Evolutionary conservation across 1,140 invertebrate species (phyloP).

Genomic region (Brachionus paranguensis): DNA sequence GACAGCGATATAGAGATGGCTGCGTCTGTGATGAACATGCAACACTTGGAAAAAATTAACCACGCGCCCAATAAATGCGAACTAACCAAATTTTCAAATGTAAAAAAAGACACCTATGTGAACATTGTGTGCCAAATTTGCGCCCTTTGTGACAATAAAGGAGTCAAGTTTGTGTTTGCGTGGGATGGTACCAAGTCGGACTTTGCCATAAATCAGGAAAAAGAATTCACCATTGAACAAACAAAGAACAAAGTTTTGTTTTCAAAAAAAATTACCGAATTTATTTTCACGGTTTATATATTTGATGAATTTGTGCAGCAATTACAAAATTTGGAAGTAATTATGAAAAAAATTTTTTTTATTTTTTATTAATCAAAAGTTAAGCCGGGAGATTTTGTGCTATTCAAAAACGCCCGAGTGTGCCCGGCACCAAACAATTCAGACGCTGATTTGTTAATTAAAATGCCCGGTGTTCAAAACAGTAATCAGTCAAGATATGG

Average conservation of each 20-base stretch:
- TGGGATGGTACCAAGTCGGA: not conserved
- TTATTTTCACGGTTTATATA: not conserved
- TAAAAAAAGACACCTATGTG: not conserved
- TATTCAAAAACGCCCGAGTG: not conserved
- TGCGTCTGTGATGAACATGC: not conserved
- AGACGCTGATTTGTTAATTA: not conserved
- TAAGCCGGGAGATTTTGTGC: slow-evolving; percentile 9
- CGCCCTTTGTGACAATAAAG: not conserved
- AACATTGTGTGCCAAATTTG: not conserved
- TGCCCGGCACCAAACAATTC: not conserved
- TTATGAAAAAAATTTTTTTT: not conserved
- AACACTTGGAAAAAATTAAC: not conserved
- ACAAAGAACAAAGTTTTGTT: not conserved
- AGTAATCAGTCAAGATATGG: slow-evolving; percentile 13
- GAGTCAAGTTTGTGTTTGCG: not conserved
- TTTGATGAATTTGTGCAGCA: slow-evolving; percentile 11
- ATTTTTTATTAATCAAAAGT: not conserved
- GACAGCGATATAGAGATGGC: not conserved
- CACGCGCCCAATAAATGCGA: not conserved
- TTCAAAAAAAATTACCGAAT: not conserved
- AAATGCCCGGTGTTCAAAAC: slow-evolving; percentile 11
- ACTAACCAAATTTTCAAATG: not conserved
- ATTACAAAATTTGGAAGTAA: slow-evolving; percentile 2
- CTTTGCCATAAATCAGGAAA: not conserved
- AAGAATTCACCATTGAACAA: not conserved